Percentiles rank a stretch among this genome's conserved stretches.
These are phyloP conservation scores for Leucopsar rothschildi DNA, from an alignment of 2,113 vertebrate species.

Conservation along the genomic window DNA sequence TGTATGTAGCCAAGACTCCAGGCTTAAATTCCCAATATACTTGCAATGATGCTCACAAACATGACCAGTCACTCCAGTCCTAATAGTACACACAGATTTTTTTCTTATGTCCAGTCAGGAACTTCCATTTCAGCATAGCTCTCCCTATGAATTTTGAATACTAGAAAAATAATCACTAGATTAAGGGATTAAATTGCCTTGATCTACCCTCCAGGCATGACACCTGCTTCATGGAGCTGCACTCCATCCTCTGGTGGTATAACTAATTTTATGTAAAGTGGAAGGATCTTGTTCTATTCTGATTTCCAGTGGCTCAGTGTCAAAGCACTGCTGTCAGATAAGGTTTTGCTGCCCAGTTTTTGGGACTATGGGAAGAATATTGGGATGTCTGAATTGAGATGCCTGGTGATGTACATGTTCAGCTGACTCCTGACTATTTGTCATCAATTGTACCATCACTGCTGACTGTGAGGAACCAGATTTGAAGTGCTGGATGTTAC, in stretches of 20 bases:
- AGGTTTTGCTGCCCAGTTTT: neutral
- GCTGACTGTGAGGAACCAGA: neutral
- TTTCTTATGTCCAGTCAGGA: neutral
- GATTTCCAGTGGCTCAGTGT: neutral
- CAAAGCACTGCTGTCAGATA: neutral
- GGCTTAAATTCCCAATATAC: neutral
- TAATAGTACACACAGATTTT: neutral
- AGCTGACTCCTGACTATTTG: neutral
- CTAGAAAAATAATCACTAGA: neutral
- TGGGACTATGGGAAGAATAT: neutral
- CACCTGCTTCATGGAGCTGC: neutral
- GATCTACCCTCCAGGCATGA: neutral
- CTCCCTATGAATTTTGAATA: neutral
- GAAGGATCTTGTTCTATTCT: neutral
- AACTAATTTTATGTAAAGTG: neutral
- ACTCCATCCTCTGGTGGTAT: neutral
- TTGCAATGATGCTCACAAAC: neutral
- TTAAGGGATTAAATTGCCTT: neutral
- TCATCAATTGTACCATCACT: accelerated
- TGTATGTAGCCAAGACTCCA: neutral
- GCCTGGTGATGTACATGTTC: accelerated
- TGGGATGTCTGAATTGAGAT: accelerated
- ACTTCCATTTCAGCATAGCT: neutral
- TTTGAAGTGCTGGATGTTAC: neutral
- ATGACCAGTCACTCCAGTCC: neutral